Conservation (phyloP, 2,797 vertebrate genomes). For the Melopsittacus undulatus region DNA sequence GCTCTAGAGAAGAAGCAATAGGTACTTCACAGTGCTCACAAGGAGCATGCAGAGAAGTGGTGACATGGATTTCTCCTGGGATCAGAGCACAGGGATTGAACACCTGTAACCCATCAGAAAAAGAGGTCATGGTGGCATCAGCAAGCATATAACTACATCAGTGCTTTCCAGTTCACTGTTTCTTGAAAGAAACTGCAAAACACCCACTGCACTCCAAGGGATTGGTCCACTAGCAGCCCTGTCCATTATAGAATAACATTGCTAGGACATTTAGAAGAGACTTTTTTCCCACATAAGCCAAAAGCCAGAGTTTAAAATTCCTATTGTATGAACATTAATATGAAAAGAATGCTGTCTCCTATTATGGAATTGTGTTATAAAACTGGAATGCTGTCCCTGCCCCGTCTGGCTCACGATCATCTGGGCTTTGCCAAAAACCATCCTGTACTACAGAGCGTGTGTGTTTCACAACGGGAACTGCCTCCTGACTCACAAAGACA, state of each 20-base stretch:
- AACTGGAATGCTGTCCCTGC: conserved; percentile 76
- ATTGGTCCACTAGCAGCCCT: background rate
- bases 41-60: background rate
- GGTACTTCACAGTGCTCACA: background rate
- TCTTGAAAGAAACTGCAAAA: background rate
- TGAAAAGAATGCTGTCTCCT: conserved; percentile 74
- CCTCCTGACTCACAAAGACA: conserved; percentile 48
- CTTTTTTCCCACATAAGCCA: background rate
- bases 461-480: conserved; percentile 51
- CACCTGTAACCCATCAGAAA: background rate
- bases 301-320: conserved; percentile 56
- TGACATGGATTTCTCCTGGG: background rate
- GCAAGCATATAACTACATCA: background rate
- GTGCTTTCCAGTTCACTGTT: background rate
- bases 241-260: background rate
- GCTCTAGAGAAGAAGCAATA: background rate
- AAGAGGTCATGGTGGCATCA: background rate
- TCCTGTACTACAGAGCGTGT: conserved; percentile 40
- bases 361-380: conserved; percentile 78
- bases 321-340: conserved; percentile 73
- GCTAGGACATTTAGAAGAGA: background rate
- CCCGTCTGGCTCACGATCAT: conserved; percentile 50
- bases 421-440: conserved; percentile 47
- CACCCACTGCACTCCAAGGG: background rate
- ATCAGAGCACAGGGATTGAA: background rate